These are phyloP conservation scores for Rachycentron canadum DNA, from an alignment of 2,797 vertebrate species.

Conservation along the genomic window DNA sequence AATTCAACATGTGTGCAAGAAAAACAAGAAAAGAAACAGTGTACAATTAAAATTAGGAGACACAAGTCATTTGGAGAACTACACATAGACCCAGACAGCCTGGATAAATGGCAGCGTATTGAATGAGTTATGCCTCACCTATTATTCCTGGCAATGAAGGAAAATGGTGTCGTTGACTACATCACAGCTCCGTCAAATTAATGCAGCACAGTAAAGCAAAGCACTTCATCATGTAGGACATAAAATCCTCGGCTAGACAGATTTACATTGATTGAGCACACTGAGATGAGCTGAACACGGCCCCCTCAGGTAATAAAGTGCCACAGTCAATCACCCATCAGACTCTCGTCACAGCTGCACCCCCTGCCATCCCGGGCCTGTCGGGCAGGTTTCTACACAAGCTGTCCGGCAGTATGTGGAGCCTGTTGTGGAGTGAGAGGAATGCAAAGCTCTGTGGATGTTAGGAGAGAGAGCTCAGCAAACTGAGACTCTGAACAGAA, in stretches of 20 bases:
- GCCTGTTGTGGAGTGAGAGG: slow-evolving; percentile 4
- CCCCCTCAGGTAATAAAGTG: slow-evolving; percentile 71
- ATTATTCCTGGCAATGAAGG: slow-evolving; percentile 31
- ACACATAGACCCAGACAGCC: not conserved
- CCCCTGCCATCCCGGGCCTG: not conserved
- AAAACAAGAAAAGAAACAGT: not conserved
- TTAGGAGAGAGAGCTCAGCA: not conserved
- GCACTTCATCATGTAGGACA: slow-evolving; percentile 56
- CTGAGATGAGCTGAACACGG: slow-evolving; percentile 64
- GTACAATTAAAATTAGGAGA: not conserved
- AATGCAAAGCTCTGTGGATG: slow-evolving; percentile 4
- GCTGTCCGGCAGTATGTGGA: slow-evolving; percentile 47
- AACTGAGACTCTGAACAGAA: slow-evolving; percentile 44
- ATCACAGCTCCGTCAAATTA: slow-evolving; percentile 51
- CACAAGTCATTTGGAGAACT: not conserved
- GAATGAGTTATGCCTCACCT: slow-evolving; percentile 29
- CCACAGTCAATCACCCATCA: slow-evolving; percentile 72
- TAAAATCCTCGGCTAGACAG: slow-evolving; percentile 66
- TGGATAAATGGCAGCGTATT: not conserved
- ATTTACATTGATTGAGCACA: slow-evolving; percentile 75
- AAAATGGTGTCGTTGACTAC: slow-evolving; percentile 29
- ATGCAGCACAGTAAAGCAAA: slow-evolving; percentile 53
- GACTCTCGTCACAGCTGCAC: slow-evolving; percentile 60
- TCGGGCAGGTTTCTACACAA: slow-evolving; percentile 34
- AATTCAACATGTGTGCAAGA: slow-evolving; percentile 5